Evolutionary conservation across 2,113 vertebrate species (phyloP).

Genomic region (Chauna torquata): DNA sequence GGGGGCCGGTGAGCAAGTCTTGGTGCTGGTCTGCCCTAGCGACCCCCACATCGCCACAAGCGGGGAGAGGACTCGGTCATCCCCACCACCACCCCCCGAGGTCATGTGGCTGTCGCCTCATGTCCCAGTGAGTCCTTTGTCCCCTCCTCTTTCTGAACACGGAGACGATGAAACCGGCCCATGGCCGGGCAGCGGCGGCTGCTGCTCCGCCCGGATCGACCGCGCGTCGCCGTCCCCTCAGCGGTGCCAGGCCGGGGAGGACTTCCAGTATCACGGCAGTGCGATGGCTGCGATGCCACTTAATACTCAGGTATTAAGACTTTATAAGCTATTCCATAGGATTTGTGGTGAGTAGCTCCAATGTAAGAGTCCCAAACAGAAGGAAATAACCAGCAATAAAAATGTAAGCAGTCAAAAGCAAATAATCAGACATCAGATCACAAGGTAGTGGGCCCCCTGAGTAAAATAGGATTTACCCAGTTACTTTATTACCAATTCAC

Average conservation of each 20-base stretch:
- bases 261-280: neutral
- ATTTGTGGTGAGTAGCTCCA: neutral
- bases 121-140: neutral
- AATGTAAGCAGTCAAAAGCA: neutral
- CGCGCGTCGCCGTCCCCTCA: accelerated
- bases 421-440: neutral
- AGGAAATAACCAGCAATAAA: neutral
- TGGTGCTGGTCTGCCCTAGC: neutral
- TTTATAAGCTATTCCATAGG: neutral
- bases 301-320: neutral
- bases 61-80: neutral
- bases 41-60: neutral
- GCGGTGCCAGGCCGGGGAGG: accelerated
- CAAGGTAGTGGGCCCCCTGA: neutral
- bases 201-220: accelerated
- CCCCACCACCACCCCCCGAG: accelerated
- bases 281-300: neutral
- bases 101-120: neutral
- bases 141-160: neutral
- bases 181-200: accelerated
- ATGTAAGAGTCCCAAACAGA: neutral
- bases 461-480: neutral
- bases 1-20: neutral
- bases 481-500: neutral
- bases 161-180: accelerated